Conservation (phyloP, 2,797 vertebrate genomes). For the Lophura swinhoii region DNA sequence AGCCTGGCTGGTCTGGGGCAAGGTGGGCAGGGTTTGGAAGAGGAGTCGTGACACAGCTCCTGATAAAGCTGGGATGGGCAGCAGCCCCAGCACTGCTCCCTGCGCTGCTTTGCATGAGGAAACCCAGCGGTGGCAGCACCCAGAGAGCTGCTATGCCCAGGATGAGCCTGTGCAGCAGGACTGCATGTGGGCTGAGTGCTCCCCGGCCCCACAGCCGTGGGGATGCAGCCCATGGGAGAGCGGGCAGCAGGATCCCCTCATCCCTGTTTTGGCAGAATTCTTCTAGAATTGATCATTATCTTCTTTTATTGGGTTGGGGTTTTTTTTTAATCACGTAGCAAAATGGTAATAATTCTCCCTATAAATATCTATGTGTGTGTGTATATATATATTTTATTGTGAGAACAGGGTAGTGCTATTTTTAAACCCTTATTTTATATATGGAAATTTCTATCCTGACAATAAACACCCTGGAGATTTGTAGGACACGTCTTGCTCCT, state of each 20-base stretch:
- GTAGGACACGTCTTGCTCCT: background rate
- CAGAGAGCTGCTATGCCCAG: background rate
- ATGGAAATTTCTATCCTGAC: slow-evolving; percentile 39
- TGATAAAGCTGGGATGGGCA: background rate
- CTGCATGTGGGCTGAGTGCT: background rate
- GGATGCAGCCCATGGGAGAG: background rate
- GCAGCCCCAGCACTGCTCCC: background rate
- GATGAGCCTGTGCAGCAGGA: fast-evolving
- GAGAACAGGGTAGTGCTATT: slow-evolving; percentile 48
- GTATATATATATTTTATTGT: slow-evolving; percentile 46
- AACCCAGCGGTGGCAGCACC: background rate
- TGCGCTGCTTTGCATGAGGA: background rate
- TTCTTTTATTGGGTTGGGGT: background rate
- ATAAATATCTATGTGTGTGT: slow-evolving; percentile 1
- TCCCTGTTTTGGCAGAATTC: background rate
- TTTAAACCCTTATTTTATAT: slow-evolving; percentile 64
- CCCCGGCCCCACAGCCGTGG: fast-evolving
- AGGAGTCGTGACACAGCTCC: background rate
- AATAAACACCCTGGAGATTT: slow-evolving; percentile 71
- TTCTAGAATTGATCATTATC: background rate
- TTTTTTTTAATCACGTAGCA: slow-evolving; percentile 15
- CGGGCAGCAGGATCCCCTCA: background rate
- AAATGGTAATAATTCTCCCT: slow-evolving; percentile 37
- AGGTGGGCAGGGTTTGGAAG: background rate
- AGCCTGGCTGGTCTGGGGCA: background rate